Evolutionary conservation across 2,113 vertebrate genomes (phyloP).

Genomic region (Tympanuchus pallidicinctus): DNA sequence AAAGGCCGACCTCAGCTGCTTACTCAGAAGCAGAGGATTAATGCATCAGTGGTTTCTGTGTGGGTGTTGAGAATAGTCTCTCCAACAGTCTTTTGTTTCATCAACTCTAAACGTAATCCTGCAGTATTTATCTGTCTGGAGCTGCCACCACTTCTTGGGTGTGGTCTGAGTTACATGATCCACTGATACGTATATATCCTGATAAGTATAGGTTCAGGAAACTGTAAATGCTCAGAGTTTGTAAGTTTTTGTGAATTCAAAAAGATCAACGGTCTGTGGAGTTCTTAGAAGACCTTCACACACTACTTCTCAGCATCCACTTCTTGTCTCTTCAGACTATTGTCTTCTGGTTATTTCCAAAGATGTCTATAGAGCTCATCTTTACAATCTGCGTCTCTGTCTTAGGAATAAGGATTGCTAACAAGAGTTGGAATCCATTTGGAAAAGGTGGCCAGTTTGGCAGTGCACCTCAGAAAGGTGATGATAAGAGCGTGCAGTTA

Average conservation of each 20-base stretch:
- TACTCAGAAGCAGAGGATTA: background rate
- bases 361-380: background rate
- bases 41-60: background rate
- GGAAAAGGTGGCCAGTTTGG: background rate
- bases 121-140: background rate
- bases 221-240: background rate
- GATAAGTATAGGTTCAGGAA: background rate
- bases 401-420: background rate
- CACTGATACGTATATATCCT: background rate
- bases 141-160: background rate
- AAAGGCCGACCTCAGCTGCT: background rate
- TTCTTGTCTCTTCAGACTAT: background rate
- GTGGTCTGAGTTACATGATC: background rate
- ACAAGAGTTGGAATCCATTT: background rate
- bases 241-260: background rate
- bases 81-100: background rate
- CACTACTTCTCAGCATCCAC: background rate
- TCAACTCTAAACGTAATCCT: background rate
- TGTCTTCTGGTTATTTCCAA: background rate
- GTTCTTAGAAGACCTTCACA: background rate
- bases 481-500: background rate
- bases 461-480: background rate
- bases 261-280: background rate
- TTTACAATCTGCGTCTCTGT: background rate
- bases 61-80: background rate